A percentile compares a stretch with the other conserved stretches of the same genome.
Evolutionary conservation across 37 sponge, comb jelly and placozoan species (phyloP).

Genomic region (Oscarella lobularis): DNA sequence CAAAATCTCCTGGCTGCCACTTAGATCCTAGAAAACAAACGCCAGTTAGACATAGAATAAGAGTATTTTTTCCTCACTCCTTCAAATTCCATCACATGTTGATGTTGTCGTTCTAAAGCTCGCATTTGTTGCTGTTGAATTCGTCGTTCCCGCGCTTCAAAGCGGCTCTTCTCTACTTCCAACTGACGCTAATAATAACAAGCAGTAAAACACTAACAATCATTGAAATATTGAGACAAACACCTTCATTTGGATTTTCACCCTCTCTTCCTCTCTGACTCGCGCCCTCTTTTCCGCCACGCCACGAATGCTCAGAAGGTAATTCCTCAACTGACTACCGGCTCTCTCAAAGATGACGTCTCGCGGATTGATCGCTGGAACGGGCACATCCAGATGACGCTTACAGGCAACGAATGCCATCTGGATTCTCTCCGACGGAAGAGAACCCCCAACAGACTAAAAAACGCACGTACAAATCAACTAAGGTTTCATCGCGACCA

Average conservation of each 20-base stretch:
- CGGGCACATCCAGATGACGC: constrained; percentile 14
- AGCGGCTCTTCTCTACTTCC: constrained; percentile 3
- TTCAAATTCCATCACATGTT: neutral
- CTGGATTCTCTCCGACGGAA: constrained; percentile 10
- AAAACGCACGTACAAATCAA: neutral
- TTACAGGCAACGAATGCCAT: constrained; percentile 24
- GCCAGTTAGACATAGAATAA: too few species aligned
- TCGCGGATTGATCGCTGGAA: neutral
- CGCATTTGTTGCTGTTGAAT: constrained; percentile 1
- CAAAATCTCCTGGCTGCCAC: too few species aligned
- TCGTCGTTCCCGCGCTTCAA: neutral
- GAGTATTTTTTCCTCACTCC: too few species aligned
- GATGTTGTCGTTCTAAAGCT: neutral
- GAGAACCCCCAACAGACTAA: neutral
- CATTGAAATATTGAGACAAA: too few species aligned
- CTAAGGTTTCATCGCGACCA: neutral
- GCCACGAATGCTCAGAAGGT: constrained; percentile 26
- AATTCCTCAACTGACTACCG: constrained; percentile 20
- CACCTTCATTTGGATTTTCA: too few species aligned
- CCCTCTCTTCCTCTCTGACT: neutral
- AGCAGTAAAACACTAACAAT: too few species aligned
- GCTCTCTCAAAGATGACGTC: constrained; percentile 14
- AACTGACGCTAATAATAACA: neutral
- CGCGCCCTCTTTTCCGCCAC: neutral
- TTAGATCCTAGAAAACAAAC: too few species aligned